Percentiles rank a stretch among this genome's conserved stretches.
Evolutionary conservation across 2,888 invertebrate species (phyloP).

Genomic region (Priocnemis perturbator): DNA sequence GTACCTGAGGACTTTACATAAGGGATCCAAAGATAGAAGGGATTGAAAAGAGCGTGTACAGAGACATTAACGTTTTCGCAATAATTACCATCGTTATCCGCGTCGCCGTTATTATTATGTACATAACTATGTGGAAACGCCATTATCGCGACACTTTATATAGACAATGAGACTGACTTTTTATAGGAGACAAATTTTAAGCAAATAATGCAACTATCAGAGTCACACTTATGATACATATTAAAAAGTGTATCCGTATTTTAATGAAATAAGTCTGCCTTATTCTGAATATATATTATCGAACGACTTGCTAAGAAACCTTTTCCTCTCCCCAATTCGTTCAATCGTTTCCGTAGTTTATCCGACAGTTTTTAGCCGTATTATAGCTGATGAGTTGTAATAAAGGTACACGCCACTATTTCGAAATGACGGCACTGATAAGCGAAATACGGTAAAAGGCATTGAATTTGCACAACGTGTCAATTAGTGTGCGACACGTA

Average conservation of each 20-base stretch:
- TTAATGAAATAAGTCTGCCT: conserved; percentile 14
- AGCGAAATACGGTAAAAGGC: no score
- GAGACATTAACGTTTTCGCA: no score
- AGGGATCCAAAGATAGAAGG: no score
- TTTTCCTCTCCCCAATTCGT: neutral
- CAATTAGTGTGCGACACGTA: no score
- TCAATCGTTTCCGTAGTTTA: neutral
- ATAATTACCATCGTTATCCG: conserved; percentile 36
- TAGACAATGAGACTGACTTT: conserved; percentile 71
- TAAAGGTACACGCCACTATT: neutral
- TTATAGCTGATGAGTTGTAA: conserved; percentile 4
- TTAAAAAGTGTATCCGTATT: conserved; percentile 1
- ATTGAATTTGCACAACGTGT: no score
- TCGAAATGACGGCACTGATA: no score
- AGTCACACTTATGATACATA: conserved; percentile 20
- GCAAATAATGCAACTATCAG: conserved; percentile 24
- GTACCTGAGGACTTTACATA: no score
- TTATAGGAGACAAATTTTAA: conserved; percentile 60
- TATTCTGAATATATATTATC: conserved; percentile 1
- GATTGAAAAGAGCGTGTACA: no score
- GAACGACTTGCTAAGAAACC: neutral
- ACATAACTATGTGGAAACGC: conserved; percentile 42
- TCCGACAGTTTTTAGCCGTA: neutral
- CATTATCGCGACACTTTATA: conserved; percentile 44
- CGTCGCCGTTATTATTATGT: conserved; percentile 27